Evolutionary conservation across 2,888 invertebrate genomes (phyloP).

Genomic region (Theretra japonica): DNA sequence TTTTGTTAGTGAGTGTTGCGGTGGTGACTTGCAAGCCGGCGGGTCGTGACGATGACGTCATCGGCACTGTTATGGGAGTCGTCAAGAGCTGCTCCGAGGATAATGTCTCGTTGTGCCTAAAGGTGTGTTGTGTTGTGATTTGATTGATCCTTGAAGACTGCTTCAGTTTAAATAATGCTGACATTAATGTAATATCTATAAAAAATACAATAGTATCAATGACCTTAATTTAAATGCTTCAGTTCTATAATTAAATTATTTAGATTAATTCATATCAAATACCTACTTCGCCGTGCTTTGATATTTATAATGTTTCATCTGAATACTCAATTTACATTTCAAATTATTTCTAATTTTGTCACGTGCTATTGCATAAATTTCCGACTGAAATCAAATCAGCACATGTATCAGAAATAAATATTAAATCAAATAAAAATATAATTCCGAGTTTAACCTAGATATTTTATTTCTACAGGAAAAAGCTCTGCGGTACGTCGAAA

Average conservation of each 20-base stretch:
- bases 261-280: too few relatives aligned
- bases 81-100: conserved; percentile 89
- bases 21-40: conserved; percentile 78
- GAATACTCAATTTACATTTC: too few relatives aligned
- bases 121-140: conserved; percentile 85
- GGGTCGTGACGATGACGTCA: conserved; percentile 80
- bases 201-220: background rate
- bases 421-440: background rate
- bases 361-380: too few relatives aligned
- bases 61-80: conserved; percentile 87
- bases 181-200: background rate
- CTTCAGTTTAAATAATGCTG: background rate
- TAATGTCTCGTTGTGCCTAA: conserved; percentile 88
- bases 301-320: too few relatives aligned
- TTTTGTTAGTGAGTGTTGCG: conserved; percentile 80
- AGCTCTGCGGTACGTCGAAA: conserved; percentile 88
- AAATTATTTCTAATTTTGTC: too few relatives aligned
- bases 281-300: too few relatives aligned
- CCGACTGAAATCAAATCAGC: too few relatives aligned
- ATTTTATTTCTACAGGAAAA: conserved; percentile 84
- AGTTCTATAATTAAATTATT: too few relatives aligned
- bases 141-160: conserved; percentile 18
- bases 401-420: too few relatives aligned
- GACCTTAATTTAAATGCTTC: too few relatives aligned
- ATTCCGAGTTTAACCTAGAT: background rate